phyloP scores from a whole-genome alignment of 2,113 vertebrate genomes.

The Propithecus coquereli region DNA sequence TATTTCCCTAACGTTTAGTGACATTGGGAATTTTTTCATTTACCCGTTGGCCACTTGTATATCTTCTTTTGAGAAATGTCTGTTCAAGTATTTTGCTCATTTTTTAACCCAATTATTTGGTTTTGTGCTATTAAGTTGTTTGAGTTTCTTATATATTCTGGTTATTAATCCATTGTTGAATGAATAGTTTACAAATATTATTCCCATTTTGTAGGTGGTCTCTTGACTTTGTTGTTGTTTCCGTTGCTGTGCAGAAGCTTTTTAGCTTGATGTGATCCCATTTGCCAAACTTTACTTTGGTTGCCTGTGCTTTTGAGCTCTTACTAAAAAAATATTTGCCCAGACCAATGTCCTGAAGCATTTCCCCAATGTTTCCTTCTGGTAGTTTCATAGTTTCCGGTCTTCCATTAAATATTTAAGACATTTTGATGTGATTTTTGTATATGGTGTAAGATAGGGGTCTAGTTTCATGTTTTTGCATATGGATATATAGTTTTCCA shows the following conservation, averaged over 20 bases:
- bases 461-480: not conserved
- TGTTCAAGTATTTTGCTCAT: not conserved
- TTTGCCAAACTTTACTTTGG: not conserved
- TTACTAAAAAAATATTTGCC: not conserved
- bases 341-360: not conserved
- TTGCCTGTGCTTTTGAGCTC: not conserved
- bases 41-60: not conserved
- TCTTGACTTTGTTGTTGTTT: not conserved
- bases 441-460: not conserved
- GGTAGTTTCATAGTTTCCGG: not conserved
- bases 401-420: not conserved
- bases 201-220: not conserved
- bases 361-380: not conserved
- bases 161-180: not conserved
- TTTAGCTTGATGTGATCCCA: not conserved
- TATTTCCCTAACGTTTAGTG: not conserved
- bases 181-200: not conserved
- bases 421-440: not conserved
- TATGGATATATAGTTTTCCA: not conserved
- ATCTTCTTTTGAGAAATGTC: not conserved
- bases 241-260: not conserved
- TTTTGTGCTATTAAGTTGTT: not conserved
- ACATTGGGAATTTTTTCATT: not conserved
- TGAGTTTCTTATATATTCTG: not conserved
- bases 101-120: not conserved